These are phyloP conservation scores for Colius striatus DNA, from an alignment of 2,113 vertebrate species.

Conservation along the genomic window DNA sequence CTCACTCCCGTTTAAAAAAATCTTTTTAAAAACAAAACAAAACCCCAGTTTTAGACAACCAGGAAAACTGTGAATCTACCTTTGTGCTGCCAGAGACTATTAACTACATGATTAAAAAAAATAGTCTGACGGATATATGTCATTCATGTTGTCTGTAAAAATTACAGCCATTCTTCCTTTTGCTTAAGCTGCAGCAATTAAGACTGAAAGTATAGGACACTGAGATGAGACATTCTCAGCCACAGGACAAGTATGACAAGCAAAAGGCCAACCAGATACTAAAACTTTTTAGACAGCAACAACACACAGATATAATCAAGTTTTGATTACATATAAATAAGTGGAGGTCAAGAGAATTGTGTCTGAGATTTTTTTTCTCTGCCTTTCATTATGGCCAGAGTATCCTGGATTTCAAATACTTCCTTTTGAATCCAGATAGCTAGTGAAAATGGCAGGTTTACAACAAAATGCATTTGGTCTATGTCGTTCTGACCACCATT, in stretches of 20 bases:
- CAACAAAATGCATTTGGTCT: background rate
- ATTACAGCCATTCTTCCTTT: background rate
- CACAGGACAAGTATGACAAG: background rate
- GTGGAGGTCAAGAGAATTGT: background rate
- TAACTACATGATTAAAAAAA: background rate
- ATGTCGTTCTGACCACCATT: background rate
- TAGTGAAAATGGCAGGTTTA: background rate
- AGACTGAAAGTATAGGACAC: background rate
- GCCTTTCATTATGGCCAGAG: background rate
- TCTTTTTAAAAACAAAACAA: background rate
- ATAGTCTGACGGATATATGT: fast-evolving
- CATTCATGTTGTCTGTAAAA: background rate
- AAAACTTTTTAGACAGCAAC: background rate
- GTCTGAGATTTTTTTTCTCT: background rate
- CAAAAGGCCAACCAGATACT: background rate
- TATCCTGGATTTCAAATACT: background rate
- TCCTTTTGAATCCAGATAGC: background rate
- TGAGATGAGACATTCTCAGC: fast-evolving
- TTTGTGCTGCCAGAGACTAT: background rate
- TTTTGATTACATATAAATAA: background rate
- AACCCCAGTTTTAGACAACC: background rate
- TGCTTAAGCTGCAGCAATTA: background rate
- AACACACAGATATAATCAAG: background rate
- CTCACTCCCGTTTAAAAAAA: background rate
- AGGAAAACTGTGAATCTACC: background rate